Percentiles rank a stretch among this genome's conserved stretches.
Conservation (phyloP, 2,113 vertebrate species). For the Poicephalus gulielmi region DNA sequence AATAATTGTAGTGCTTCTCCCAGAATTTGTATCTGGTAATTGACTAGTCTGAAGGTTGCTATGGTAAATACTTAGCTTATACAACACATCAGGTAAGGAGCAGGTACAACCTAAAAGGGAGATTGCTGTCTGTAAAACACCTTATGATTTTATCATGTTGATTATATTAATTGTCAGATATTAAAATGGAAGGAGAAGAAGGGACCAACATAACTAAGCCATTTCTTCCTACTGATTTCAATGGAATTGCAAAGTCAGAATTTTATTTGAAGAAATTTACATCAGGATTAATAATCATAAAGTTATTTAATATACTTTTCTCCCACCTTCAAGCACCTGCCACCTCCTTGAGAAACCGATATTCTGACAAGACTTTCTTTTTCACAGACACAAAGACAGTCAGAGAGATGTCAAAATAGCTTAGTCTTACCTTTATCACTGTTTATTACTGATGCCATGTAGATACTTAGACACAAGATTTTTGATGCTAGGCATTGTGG, state of each 20-base stretch:
- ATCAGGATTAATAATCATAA: background rate
- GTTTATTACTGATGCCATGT: background rate
- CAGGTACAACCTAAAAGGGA: background rate
- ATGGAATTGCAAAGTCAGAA: background rate
- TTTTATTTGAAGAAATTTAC: background rate
- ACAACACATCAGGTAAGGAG: background rate
- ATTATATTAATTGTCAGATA: background rate
- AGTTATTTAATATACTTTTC: background rate
- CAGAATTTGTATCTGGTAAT: constrained; percentile 13
- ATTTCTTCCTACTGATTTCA: background rate
- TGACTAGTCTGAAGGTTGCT: constrained; percentile 52
- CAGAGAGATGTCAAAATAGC: background rate
- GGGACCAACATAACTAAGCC: background rate
- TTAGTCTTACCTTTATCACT: background rate
- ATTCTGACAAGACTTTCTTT: background rate
- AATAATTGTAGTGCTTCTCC: constrained; percentile 46
- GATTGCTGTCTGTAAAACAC: background rate
- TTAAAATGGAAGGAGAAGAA: background rate
- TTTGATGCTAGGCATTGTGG: background rate
- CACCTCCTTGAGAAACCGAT: background rate
- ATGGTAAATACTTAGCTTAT: constrained; percentile 9
- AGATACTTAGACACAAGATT: background rate
- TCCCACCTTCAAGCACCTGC: background rate
- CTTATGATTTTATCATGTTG: background rate
- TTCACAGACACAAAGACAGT: background rate